Percentiles rank a stretch among this genome's conserved stretches.
These are phyloP conservation scores for Drosophila albomicans DNA, from an alignment of 1,140 invertebrate genomes.

Conservation along the genomic window DNA sequence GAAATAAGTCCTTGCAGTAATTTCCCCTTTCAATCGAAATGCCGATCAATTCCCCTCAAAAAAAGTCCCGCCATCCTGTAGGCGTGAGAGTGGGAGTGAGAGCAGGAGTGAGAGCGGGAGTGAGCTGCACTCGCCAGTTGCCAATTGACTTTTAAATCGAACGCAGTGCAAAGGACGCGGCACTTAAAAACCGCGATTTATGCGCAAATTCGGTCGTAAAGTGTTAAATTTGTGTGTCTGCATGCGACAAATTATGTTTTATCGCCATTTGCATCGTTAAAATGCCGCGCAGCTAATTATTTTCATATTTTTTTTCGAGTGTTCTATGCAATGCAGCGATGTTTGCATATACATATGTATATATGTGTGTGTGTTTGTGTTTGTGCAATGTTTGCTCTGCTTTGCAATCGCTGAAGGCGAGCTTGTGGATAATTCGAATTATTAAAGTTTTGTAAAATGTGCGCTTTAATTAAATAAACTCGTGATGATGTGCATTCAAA, in stretches of 20 bases:
- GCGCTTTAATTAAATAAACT: background rate
- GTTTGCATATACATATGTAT: background rate
- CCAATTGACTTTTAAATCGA: background rate
- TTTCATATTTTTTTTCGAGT: background rate
- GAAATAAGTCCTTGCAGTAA: background rate
- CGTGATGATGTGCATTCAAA: background rate
- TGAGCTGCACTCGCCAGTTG: background rate
- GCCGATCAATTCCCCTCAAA: background rate
- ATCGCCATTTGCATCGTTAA: background rate
- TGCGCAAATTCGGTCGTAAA: background rate
- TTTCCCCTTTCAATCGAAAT: background rate
- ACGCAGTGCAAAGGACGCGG: background rate
- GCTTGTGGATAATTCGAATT: no score
- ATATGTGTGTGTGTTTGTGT: background rate
- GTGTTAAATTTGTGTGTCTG: background rate
- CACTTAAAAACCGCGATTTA: background rate
- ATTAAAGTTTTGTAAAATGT: background rate
- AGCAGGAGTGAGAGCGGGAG: no score
- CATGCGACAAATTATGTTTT: background rate
- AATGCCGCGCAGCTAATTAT: background rate
- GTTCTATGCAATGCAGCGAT: background rate
- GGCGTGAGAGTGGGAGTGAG: no score
- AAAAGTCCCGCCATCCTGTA: background rate
- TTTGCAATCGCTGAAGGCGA: background rate
- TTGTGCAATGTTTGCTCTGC: background rate